These are phyloP conservation scores for Herminia tarsipennalis DNA, from an alignment of 2,888 invertebrate species.

Conservation along the genomic window DNA sequence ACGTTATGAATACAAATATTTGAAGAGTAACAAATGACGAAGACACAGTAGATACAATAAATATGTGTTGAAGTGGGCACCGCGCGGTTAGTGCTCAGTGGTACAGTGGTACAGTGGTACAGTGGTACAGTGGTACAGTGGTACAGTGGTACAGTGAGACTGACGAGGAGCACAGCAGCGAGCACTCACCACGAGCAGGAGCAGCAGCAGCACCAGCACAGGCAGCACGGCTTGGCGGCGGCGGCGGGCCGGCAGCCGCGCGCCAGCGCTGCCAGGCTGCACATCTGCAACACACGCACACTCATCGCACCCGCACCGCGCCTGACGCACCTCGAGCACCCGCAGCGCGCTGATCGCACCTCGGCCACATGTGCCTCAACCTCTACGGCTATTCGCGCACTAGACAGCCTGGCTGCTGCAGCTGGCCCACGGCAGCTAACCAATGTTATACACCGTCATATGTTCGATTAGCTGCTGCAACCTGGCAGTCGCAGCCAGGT, in stretches of 20 bases:
- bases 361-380: not conserved
- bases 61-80: no score
- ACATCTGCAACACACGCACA: constrained; percentile 68
- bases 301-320: constrained; percentile 1
- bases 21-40: no score
- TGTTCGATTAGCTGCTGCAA: no score
- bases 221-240: constrained; percentile 83
- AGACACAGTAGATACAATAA: no score
- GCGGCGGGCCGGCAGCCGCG: constrained; percentile 84
- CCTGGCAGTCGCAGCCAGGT: no score
- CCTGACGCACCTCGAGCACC: not conserved
- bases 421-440: no score
- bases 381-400: no score
- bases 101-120: no score
- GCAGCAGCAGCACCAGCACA: constrained; percentile 87
- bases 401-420: no score
- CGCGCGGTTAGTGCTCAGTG: no score
- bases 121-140: not conserved
- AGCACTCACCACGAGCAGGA: constrained; percentile 87
- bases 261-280: constrained; percentile 82
- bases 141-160: not conserved
- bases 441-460: no score
- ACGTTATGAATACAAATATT: no score
- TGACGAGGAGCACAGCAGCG: constrained; percentile 31
- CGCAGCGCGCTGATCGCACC: not conserved